Evolutionary conservation across 92 coral and sea anemone species (phyloP), one percentile per base, ranked within the genome.

Genomic region (Ricordea florida): DNA sequence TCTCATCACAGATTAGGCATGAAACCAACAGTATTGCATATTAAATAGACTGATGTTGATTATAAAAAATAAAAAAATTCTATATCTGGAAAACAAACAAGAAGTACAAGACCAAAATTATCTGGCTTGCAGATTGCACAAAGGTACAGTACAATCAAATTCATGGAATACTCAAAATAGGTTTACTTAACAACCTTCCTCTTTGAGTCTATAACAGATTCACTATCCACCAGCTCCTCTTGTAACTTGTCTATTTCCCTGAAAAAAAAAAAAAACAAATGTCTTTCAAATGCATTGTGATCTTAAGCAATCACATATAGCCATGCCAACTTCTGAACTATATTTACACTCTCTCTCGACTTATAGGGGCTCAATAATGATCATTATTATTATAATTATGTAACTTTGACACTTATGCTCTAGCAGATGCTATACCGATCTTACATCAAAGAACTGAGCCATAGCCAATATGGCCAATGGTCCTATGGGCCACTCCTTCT

Each of bases 141-240:
- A n/a, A n/a, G n/a, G 34, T 20, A 31, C 18, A 29, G 32, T 14
- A n/a, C 27, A 33, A 37, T 42, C 16, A 63, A 17, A 16, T 9
- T 8, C 44, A 10, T 26, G 10, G 20, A 5, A 28, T 25, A 16
- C 9, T 45, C 17, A 5, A 45, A 45, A 53, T 16, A 55, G 24
- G 15, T 5, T 17, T 16, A 20, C 18, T 23, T 18, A 15, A 50
- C 32, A n/a, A 93, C 97, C 94, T 91, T 91, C 35, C 91, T 72
- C 62, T 73, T 92, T 2, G 92, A 70, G 63, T 94, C 98, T 43
- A 94, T 69, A 33, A 81, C 50, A 42, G 98, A 82, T 68, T 94
- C 98, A 79, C 98, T 94, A 63, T 94, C 98, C 32, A 94, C 98
- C 20, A 94, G 84, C 46, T 94, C 98, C 51, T 88, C 97, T 61